These are phyloP conservation scores for Camponotus fellah DNA, from an alignment of 2,888 invertebrate species.

Conservation along the genomic window DNA sequence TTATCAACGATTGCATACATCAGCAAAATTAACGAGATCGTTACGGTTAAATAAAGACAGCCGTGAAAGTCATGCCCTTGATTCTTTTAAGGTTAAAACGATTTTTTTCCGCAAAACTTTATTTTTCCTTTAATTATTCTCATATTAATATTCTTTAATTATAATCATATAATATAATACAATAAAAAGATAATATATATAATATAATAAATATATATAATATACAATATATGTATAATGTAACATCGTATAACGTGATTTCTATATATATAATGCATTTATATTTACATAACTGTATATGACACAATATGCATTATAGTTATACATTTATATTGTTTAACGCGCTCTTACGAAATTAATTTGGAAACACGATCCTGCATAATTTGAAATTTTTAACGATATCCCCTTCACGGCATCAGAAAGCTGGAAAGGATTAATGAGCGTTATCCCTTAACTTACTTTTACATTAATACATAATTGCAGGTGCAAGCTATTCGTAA, in stretches of 20 bases:
- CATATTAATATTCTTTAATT: conserved; percentile 8
- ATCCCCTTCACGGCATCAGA: not conserved
- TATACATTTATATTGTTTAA: conserved; percentile 28
- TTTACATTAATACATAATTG: conserved; percentile 49
- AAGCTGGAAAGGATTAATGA: conserved; percentile 49
- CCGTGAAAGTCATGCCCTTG: conserved; percentile 17
- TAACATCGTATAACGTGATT: conserved; percentile 1
- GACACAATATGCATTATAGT: conserved; percentile 14
- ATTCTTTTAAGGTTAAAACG: conserved; percentile 9
- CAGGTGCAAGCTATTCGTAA: conserved; percentile 41
- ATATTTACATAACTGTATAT: conserved; percentile 21
- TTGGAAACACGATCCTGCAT: not conserved
- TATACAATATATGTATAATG: not conserved
- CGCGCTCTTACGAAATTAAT: conserved; percentile 20
- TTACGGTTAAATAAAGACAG: not conserved
- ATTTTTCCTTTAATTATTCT: not conserved
- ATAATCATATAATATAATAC: conserved; percentile 30
- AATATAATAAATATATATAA: not conserved
- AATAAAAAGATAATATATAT: not conserved
- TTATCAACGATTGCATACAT: not conserved
- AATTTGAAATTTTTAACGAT: conserved; percentile 20
- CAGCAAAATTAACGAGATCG: not conserved
- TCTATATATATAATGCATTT: conserved; percentile 1
- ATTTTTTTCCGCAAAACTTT: conserved; percentile 8
- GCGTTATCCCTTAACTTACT: conserved; percentile 35